phyloP scores from a whole-genome alignment of 2,888 invertebrate genomes.

The Prosapia bicincta region DNA sequence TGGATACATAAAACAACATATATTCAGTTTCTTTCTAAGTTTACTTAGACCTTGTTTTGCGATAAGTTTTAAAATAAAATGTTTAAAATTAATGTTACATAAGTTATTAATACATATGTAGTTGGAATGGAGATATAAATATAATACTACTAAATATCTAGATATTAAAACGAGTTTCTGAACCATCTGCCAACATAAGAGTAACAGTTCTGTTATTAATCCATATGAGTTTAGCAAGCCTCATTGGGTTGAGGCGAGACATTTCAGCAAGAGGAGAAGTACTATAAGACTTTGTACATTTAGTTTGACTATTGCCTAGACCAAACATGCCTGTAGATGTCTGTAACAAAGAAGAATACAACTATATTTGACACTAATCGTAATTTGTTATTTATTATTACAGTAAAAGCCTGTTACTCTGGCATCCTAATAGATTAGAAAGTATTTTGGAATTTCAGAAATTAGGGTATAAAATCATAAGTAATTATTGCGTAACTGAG shows the following conservation, averaged over 20 bases:
- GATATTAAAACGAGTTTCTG: slow-evolving; percentile 81
- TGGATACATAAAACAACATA: no score
- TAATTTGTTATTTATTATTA: slow-evolving; percentile 4
- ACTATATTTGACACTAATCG: neutral
- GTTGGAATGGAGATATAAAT: neutral
- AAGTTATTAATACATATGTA: neutral
- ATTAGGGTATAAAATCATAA: no score
- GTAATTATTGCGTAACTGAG: no score
- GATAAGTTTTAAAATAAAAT: neutral
- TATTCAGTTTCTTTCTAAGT: no score
- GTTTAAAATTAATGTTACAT: neutral
- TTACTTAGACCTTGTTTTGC: neutral
- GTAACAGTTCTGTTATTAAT: slow-evolving; percentile 90
- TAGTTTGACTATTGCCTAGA: slow-evolving; percentile 93
- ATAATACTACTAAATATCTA: slow-evolving; percentile 44
- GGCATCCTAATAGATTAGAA: no score
- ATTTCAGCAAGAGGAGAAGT: slow-evolving; percentile 90
- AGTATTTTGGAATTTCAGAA: no score
- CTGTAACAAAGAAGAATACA: slow-evolving; percentile 48
- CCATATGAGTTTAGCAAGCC: slow-evolving; percentile 92
- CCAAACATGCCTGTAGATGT: slow-evolving; percentile 90
- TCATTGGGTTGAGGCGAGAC: slow-evolving; percentile 79
- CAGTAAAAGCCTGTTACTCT: slow-evolving; percentile 10
- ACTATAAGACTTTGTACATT: slow-evolving; percentile 93
- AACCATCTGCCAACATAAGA: slow-evolving; percentile 92